Evolutionary conservation across 2,888 invertebrate genomes (phyloP), one percentile per base, ranked within the genome.

Genomic region (Calliopum simillimum): DNA sequence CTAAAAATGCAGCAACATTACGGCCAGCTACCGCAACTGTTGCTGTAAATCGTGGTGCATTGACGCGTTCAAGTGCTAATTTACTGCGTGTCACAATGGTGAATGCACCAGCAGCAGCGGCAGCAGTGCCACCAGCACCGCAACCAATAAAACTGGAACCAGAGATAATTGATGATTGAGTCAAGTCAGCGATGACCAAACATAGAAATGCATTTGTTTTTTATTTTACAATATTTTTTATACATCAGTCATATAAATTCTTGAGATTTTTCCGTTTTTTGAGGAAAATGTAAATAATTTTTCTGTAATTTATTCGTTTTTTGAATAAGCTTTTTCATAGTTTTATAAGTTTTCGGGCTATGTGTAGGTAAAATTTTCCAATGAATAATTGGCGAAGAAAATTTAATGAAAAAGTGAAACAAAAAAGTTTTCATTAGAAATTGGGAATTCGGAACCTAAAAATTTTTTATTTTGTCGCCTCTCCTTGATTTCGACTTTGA

Each of bases 11-110:
- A 4, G 76, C 76, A 2, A 73, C 77, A 2, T 73, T 74, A 8
- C 71, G 72, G 1, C 68, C 75, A 0, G 47, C 75, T 2, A 44
- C 72, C 0, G 67, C 58, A 5, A 69, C 73, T 3, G 71, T 75
- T 0, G 70, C 73, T 2, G 69, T 59, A 1, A 25, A 69, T 68
- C 72, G 74, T 19, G 77, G 77, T 13, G 77, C 76, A 4, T 68
- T 76, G n/a, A 77, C 77, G n/a, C 70, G 77, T 25, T 75, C 77
- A 44, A 75, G 72, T 5, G 56, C 74, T 1, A 74, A 72, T 73
- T 56, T 73, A 12, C n/a, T 68, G 16, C 73, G 77, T 2, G 74
- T 72, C 16, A 75, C 73, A 19, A 70, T 77, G 67, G 51, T 68
- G n/a, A 73, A 73, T 70, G 44, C 58, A 6, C 41, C 58, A 63